These are phyloP conservation scores for Luidia sarsii DNA, from an alignment of 53 echinoderm and acorn worm species.

Conservation along the genomic window DNA sequence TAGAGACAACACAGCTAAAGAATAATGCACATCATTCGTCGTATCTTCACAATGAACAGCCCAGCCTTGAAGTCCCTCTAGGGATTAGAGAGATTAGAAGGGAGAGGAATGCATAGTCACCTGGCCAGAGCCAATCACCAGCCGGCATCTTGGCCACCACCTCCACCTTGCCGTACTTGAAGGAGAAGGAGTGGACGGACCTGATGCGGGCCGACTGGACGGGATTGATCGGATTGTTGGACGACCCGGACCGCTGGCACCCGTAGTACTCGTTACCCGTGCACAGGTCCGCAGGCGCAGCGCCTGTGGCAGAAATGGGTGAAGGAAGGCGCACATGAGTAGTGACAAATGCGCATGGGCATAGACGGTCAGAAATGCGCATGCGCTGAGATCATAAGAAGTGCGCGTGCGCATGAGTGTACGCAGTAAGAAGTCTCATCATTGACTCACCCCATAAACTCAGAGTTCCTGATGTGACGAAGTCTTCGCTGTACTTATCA, in stretches of 20 bases:
- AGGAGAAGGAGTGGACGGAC: constrained; percentile 77
- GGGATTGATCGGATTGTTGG: constrained; percentile 61
- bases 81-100: too few species aligned
- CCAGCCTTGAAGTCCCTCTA: too few species aligned
- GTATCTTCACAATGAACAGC: too few species aligned
- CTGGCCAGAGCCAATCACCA: constrained; percentile 91
- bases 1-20: not conserved
- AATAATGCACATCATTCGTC: too few species aligned
- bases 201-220: constrained; percentile 82
- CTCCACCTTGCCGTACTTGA: constrained; percentile 79
- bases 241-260: constrained; percentile 63
- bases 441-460: constrained; percentile 72
- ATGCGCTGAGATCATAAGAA: too few species aligned
- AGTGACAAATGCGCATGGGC: too few species aligned
- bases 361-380: too few species aligned
- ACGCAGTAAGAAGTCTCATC: too few species aligned
- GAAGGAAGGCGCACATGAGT: too few species aligned
- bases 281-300: constrained; percentile 75
- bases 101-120: constrained; percentile 31
- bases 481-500: constrained; percentile 64
- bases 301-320: too few species aligned
- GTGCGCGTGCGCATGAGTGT: too few species aligned
- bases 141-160: constrained; percentile 79
- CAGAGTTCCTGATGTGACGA: constrained; percentile 64
- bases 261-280: constrained; percentile 81